Evolutionary conservation across 2,113 vertebrate species (phyloP).

Genomic region (Sinocyclocheilus maitianheensis): DNA sequence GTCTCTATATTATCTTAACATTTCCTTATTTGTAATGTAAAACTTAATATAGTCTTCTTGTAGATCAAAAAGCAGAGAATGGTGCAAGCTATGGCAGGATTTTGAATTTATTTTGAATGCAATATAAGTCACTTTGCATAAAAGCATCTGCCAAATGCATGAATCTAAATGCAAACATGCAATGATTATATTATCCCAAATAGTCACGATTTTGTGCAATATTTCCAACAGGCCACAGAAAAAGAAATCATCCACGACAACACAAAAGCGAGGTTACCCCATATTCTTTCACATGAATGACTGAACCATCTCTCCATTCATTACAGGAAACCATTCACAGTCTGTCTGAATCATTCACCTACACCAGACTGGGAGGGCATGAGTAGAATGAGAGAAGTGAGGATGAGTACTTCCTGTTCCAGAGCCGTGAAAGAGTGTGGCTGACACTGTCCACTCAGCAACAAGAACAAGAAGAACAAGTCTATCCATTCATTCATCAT

Average conservation of each 20-base stretch:
- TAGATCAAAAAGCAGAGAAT: background rate
- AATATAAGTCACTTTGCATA: background rate
- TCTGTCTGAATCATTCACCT: background rate
- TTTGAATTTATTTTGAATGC: background rate
- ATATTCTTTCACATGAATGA: background rate
- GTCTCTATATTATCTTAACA: background rate
- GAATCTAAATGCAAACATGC: background rate
- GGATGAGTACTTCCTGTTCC: constrained; percentile 31
- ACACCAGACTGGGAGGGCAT: background rate
- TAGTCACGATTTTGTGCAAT: background rate
- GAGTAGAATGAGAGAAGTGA: background rate
- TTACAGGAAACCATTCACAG: background rate
- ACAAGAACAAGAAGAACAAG: constrained; percentile 12
- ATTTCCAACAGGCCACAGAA: background rate
- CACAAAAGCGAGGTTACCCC: background rate
- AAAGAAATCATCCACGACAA: background rate
- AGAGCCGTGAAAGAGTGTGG: constrained; percentile 16
- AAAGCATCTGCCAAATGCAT: background rate
- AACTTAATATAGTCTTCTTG: background rate
- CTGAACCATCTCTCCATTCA: constrained; percentile 6
- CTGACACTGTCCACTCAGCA: constrained; percentile 28
- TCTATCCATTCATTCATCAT: constrained; percentile 41
- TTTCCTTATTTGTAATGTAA: background rate
- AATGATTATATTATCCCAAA: background rate
- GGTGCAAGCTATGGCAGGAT: background rate